Conservation (phyloP, 2,113 vertebrate genomes). For the Sturnus vulgaris region DNA sequence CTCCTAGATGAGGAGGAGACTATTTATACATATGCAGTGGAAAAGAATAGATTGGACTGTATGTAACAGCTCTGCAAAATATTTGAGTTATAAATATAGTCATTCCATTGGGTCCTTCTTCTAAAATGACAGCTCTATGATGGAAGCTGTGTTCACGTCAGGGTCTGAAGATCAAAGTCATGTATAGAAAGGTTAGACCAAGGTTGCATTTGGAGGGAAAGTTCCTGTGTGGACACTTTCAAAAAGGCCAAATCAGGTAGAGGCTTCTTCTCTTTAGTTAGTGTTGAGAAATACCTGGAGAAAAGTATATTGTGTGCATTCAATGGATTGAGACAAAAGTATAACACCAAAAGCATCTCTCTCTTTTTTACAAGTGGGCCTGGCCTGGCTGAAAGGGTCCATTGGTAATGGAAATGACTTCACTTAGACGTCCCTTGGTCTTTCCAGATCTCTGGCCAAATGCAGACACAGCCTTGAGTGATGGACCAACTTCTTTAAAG, state of each 20-base stretch:
- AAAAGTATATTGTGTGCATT: neutral
- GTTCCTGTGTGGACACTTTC: neutral
- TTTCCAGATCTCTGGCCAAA: neutral
- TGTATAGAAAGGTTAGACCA: neutral
- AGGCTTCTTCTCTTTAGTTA: neutral
- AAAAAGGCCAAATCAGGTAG: neutral
- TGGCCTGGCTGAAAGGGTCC: neutral
- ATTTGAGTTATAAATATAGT: slow-evolving; percentile 23
- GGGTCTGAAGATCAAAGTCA: neutral
- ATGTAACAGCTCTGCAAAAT: slow-evolving; percentile 12
- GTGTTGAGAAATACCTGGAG: neutral
- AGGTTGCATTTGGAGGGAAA: neutral
- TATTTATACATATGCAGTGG: slow-evolving; percentile 31
- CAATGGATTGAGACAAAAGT: neutral
- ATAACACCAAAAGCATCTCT: neutral
- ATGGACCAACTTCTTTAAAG: neutral
- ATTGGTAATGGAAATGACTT: neutral
- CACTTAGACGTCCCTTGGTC: neutral
- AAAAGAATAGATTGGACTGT: slow-evolving; percentile 38
- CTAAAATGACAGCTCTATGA: neutral
- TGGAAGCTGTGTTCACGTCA: neutral
- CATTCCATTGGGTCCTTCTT: neutral
- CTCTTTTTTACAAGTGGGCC: neutral
- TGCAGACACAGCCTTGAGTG: neutral
- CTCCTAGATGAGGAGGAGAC: neutral